Conservation (phyloP, 2,797 vertebrate genomes). For the Percopsis omiscomaycus region DNA sequence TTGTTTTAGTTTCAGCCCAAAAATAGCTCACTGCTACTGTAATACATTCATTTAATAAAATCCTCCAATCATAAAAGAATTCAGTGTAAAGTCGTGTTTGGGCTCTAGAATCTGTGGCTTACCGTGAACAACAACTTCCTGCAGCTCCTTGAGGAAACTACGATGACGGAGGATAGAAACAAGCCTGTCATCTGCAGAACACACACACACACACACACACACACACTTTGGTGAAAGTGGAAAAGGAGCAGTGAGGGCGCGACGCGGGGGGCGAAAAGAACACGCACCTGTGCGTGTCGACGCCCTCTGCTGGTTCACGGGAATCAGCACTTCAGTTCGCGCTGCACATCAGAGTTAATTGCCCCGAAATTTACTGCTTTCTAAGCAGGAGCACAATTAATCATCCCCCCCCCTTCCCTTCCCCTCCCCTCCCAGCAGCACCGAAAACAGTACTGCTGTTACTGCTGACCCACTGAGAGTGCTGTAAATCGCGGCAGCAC, state of each 20-base stretch:
- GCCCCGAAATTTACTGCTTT: slow-evolving; percentile 67
- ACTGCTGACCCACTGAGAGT: slow-evolving; percentile 72
- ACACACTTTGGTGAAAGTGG: not conserved
- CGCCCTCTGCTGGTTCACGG: slow-evolving; percentile 34
- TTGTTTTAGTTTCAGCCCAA: not conserved
- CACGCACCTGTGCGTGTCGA: slow-evolving; percentile 26
- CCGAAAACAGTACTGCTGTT: slow-evolving; percentile 39
- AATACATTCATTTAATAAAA: no score
- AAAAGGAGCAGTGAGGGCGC: no score
- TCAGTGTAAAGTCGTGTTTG: not conserved
- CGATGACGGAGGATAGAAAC: slow-evolving; percentile 89
- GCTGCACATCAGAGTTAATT: slow-evolving; percentile 64
- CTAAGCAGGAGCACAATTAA: slow-evolving; percentile 65
- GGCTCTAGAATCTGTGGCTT: slow-evolving; percentile 35
- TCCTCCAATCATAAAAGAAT: no score
- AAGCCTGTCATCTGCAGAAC: slow-evolving; percentile 87
- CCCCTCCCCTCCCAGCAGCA: slow-evolving; percentile 41
- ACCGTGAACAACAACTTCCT: slow-evolving; percentile 90
- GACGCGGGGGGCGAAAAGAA: not conserved
- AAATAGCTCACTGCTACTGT: no score
- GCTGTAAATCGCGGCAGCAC: slow-evolving; percentile 17
- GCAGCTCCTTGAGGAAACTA: slow-evolving; percentile 90
- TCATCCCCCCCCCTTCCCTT: slow-evolving; percentile 38
- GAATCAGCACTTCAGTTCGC: slow-evolving; percentile 57
- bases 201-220: slow-evolving; percentile 15